These are phyloP conservation scores for Cyphomyrmex costatus DNA, from an alignment of 1,140 invertebrate genomes.

Conservation along the genomic window DNA sequence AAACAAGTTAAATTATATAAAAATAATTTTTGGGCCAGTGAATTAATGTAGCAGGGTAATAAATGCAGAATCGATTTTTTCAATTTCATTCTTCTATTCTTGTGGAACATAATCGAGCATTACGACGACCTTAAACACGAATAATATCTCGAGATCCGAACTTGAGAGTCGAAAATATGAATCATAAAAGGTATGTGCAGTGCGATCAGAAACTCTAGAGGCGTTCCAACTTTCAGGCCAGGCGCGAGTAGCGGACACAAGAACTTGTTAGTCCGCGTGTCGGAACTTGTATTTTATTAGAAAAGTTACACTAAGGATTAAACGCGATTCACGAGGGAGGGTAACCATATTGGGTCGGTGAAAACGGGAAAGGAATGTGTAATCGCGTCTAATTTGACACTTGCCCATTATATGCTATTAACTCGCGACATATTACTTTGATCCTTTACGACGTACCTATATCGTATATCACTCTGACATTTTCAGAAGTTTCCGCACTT, in stretches of 20 bases:
- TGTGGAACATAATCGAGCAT: not conserved
- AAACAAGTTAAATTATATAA: not conserved
- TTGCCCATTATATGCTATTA: slow-evolving; percentile 58
- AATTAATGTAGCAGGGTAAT: slow-evolving; percentile 6
- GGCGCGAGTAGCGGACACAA: slow-evolving; percentile 47
- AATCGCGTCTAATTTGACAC: slow-evolving; percentile 57
- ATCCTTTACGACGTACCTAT: slow-evolving; percentile 38
- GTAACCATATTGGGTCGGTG: slow-evolving; percentile 56
- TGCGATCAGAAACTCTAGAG: slow-evolving; percentile 47
- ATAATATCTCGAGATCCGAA: slow-evolving; percentile 26
- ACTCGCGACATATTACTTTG: slow-evolving; percentile 57
- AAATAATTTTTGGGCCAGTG: slow-evolving; percentile 14
- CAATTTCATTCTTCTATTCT: not conserved
- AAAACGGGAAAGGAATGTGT: slow-evolving; percentile 62
- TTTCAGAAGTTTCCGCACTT: slow-evolving; percentile 4
- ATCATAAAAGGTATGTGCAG: slow-evolving; percentile 24
- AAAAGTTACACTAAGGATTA: slow-evolving; percentile 63
- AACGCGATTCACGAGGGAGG: slow-evolving; percentile 49
- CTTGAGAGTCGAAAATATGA: slow-evolving; percentile 32
- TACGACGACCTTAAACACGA: slow-evolving; percentile 10
- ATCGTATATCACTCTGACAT: slow-evolving; percentile 30
- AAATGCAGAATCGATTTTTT: not conserved
- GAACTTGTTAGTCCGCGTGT: slow-evolving; percentile 63
- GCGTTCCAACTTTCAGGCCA: slow-evolving; percentile 43
- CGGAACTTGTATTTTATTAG: slow-evolving; percentile 67